Evolutionary conservation across 1,140 invertebrate genomes (phyloP), one percentile per base, ranked within the genome.

Genomic region (Drosophila funebris): DNA sequence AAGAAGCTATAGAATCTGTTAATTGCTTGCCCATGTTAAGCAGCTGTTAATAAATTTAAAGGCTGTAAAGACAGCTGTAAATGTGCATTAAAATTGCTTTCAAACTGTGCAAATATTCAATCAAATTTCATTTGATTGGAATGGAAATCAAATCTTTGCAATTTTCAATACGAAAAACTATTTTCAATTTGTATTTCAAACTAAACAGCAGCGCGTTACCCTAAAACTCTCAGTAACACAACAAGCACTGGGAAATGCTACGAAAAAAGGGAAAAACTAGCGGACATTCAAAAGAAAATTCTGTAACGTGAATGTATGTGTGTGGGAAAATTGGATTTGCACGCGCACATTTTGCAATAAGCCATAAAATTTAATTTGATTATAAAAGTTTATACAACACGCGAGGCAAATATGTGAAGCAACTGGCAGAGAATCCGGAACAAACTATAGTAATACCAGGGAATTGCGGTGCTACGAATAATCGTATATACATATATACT

Each of bases 361-460:
- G 74, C 74, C 74, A 76, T 76, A 76, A 76, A 76, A 76, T 76
- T 76, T 76, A 76, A 76, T 76, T 76, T 76, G 74, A 76, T 76
- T 76, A 76, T 76, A 76, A 76, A 76, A 76, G 74, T 76, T 76
- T 73, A 73, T 76, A 68, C 58, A 69, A 68, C 57, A 76, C 41
- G 56, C 69, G 37, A 58, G 9, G 11, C 53, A 22, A 44, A 56
- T 56, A 56, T 54, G 52, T 33, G 44, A 18, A 62, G 46, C 50
- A 33, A 54, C 48, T 54, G 50, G 18, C 31, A 52, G 8, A 36
- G 43, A 11, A 56, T 53, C 53, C 37, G 44, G 44, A 48, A 48
- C 44, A 9, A 48, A 48, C 44, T 48, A 48, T 48, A 48, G 44
- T 48, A 48, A 29, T 48, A 48, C 44, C 44, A 27, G 5, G 22